Percentiles rank a stretch among this genome's conserved stretches.
Evolutionary conservation across 2,797 vertebrate genomes (phyloP).

Genomic region (Gymnoscopelus braueri): DNA sequence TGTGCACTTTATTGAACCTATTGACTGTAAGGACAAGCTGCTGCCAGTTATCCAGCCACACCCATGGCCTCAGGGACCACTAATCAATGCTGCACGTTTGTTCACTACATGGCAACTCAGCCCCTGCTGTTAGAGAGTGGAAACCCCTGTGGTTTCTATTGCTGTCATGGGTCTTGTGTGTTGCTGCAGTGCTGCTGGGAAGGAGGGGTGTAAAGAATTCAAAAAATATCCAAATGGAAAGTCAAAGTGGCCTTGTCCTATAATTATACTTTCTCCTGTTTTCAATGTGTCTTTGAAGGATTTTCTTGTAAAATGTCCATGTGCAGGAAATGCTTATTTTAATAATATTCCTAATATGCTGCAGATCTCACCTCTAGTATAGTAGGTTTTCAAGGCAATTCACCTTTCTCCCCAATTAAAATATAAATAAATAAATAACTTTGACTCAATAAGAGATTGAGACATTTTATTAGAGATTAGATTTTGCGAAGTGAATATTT

Average conservation of each 20-base stretch:
- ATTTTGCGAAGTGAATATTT: background rate
- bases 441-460: too few relatives aligned
- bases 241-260: constrained; percentile 3
- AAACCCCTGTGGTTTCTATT: too few relatives aligned
- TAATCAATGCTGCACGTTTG: constrained; percentile 70
- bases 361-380: too few relatives aligned
- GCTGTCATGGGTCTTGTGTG: too few relatives aligned
- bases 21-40: constrained; percentile 70
- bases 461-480: constrained; percentile 12
- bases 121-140: constrained; percentile 27
- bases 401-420: too few relatives aligned
- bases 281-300: too few relatives aligned
- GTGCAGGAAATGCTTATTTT: too few relatives aligned
- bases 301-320: too few relatives aligned
- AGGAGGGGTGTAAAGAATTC: background rate
- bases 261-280: background rate
- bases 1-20: constrained; percentile 66
- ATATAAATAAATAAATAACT: too few relatives aligned
- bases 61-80: constrained; percentile 52
- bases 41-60: constrained; percentile 63
- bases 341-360: too few relatives aligned
- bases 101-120: constrained; percentile 41
- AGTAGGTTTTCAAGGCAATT: too few relatives aligned
- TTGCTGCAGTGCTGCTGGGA: too few relatives aligned
- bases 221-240: constrained; percentile 15